Conservation (phyloP, 2,797 vertebrate genomes). For the Antennarius maculatus region DNA sequence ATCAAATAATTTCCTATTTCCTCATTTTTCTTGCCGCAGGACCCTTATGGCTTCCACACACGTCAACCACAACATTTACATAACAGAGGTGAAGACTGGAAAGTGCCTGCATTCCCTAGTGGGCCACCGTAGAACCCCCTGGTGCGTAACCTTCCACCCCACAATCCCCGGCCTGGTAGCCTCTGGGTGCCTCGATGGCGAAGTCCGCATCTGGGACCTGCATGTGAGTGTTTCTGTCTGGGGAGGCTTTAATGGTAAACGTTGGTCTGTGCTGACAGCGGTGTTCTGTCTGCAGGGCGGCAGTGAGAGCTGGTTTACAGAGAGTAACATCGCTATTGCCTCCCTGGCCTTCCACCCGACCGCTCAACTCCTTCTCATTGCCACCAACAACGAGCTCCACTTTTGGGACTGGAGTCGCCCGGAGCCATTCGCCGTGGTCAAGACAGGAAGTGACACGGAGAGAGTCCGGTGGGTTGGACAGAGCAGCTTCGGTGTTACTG, state of each 20-base stretch:
- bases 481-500: neutral
- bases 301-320: constrained; percentile 99
- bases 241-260: no score
- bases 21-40: constrained; percentile 67
- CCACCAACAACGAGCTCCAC: constrained; percentile 97
- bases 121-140: constrained; percentile 96
- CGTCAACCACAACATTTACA: constrained; percentile 99
- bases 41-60: constrained; percentile 98
- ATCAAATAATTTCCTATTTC: no score
- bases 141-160: constrained; percentile 99
- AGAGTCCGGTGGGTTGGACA: constrained; percentile 86
- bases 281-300: constrained; percentile 84
- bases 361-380: constrained; percentile 95
- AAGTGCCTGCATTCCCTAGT: constrained; percentile 97
- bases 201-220: constrained; percentile 99
- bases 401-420: constrained; percentile 99
- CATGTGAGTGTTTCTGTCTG: constrained; percentile 86
- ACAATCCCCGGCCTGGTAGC: constrained; percentile 97
- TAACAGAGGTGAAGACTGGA: constrained; percentile 98
- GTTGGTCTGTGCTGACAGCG: neutral
- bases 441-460: constrained; percentile 96
- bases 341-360: constrained; percentile 98
- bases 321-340: constrained; percentile 97
- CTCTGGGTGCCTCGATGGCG: constrained; percentile 97
- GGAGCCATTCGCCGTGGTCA: constrained; percentile 97